A percentile compares a stretch with the other conserved stretches of the same genome.
phyloP scores from a whole-genome alignment of 92 coral and sea anemone species.

The Blastomussa wellsi region DNA sequence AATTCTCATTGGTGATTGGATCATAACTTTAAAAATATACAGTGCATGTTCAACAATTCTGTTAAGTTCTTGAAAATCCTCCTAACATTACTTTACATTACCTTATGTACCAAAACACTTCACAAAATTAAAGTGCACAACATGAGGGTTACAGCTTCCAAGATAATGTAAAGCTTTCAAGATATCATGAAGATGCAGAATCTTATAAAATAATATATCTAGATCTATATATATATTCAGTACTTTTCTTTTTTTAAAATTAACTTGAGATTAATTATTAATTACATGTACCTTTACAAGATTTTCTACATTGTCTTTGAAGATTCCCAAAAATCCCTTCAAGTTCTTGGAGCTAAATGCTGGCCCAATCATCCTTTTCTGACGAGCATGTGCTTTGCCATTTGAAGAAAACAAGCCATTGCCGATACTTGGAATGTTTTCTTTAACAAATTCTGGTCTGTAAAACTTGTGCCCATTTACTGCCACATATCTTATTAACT shows the following conservation, averaged over 20 bases:
- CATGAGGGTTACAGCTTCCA: too few relatives aligned
- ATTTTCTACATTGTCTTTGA: slow-evolving; percentile 52
- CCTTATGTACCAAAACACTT: too few relatives aligned
- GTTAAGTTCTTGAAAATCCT: too few relatives aligned
- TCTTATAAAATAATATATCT: too few relatives aligned
- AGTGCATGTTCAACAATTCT: too few relatives aligned
- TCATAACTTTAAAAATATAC: too few relatives aligned
- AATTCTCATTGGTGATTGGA: too few relatives aligned
- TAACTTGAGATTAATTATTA: not conserved
- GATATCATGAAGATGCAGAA: too few relatives aligned
- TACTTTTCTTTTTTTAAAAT: not conserved
- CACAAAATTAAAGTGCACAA: too few relatives aligned
- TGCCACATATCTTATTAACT: slow-evolving; percentile 68
- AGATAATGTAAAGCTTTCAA: too few relatives aligned
- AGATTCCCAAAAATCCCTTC: slow-evolving; percentile 62
- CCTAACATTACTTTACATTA: too few relatives aligned
- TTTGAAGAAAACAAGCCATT: slow-evolving; percentile 67
- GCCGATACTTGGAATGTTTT: slow-evolving; percentile 49
- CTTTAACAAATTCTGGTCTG: slow-evolving; percentile 43
- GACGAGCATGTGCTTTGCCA: slow-evolving; percentile 80
- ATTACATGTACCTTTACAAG: slow-evolving; percentile 80
- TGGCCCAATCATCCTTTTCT: slow-evolving; percentile 76
- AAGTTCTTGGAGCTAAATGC: slow-evolving; percentile 67
- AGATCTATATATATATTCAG: not conserved
- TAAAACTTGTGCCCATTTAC: slow-evolving; percentile 62